Base-by-base conservation (phyloP, 2,888 invertebrate genomes). In the Xestia xanthographa region DNA sequence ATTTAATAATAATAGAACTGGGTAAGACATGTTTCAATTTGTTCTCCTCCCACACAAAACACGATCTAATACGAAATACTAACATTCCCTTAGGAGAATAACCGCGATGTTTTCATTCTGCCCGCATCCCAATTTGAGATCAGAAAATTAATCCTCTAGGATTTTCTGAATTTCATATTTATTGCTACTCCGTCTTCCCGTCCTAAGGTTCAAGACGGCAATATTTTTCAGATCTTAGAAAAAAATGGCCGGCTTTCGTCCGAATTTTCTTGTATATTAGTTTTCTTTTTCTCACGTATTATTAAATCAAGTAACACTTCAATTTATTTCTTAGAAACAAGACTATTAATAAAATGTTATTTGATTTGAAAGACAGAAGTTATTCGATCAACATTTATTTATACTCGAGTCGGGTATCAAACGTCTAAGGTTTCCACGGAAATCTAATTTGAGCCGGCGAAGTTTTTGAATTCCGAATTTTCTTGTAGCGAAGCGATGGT, bases 111-210 rank as follows among this genome's bases (percentile, higher is more conserved):
- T 82, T 83, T 79, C 73, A 76, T 83, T 86, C 81, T 70, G 67
- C 45, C 78, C 75, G 69, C 86, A 82, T 82, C 77, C 80, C 75
- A 86, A 87, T 88, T 88, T 86, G 79, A 86, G 82, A 87, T 81
- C 83, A 82, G 74, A 86, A 86, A 90, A 88, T 89, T 88, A 89
- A 85, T 83, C 83, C 85, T 77, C 72, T 58, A 84, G 82, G 83
- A 84, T 88, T 88, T 86, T 83, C 80, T 79, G 85, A 86, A 88
- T 87, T 86, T 87, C 83, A 80, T 87, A 87, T 86, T 87, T 88
- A 86, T 88, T 82, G 79, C 79, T 77, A 72, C 69, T 82, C 43
- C 76, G 67, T 77, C 75, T 72, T 66, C 22, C 68, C 74, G 60
- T 66, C 73, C 82, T 34, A 65, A 67, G 45, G 66, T 75, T 75